A percentile compares a stretch with the other conserved stretches of the same genome.
Conservation (phyloP, 2,113 vertebrate species). For the Sarotherodon lohbergeri region DNA sequence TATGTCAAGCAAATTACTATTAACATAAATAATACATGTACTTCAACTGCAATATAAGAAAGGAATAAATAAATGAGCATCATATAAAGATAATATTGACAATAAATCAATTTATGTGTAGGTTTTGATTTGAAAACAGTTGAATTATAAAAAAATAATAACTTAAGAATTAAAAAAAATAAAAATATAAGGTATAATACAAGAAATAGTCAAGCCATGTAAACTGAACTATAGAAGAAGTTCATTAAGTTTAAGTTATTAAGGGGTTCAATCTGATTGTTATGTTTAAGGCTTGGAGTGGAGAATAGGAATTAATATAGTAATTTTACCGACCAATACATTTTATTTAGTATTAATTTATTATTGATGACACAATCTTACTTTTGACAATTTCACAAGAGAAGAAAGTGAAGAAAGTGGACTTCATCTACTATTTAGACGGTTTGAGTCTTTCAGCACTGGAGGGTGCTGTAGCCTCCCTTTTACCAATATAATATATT, state of each 20-base stretch:
- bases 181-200: background rate
- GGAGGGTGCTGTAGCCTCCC: background rate
- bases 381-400: background rate
- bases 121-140: background rate
- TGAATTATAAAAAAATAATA: background rate
- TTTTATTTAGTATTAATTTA: background rate
- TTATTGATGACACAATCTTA: background rate
- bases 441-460: background rate
- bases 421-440: background rate
- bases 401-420: background rate
- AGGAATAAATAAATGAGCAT: background rate
- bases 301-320: background rate
- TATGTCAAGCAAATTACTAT: background rate
- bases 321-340: background rate
- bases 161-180: background rate
- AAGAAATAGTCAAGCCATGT: background rate
- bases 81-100: background rate
- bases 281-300: background rate
- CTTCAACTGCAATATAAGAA: background rate
- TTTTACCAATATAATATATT: background rate
- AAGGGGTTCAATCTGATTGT: background rate
- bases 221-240: background rate
- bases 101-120: accelerated
- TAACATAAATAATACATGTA: background rate
- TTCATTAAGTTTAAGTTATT: background rate